Conservation (phyloP, 1,140 invertebrate genomes). For the Drosophila nasuta region DNA sequence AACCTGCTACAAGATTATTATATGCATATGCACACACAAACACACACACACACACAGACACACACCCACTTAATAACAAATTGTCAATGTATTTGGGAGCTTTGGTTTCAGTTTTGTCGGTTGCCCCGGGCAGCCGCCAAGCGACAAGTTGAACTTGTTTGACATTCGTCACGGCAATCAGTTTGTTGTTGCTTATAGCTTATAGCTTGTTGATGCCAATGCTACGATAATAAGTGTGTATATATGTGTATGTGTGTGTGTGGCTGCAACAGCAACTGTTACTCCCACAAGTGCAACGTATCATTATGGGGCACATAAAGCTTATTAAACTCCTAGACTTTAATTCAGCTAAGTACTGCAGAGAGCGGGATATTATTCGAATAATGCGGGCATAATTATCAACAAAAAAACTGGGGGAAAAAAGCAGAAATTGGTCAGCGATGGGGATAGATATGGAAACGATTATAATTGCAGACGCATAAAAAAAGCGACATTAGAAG, state of each 20-base stretch:
- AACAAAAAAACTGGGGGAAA: slow-evolving; percentile 46
- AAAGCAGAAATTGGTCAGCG: slow-evolving; percentile 20
- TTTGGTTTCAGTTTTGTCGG: slow-evolving; percentile 52
- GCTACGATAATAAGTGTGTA: slow-evolving; percentile 11
- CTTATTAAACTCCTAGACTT: slow-evolving; percentile 65
- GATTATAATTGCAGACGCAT: slow-evolving; percentile 46
- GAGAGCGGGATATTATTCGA: slow-evolving; percentile 32
- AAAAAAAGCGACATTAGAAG: slow-evolving; percentile 20
- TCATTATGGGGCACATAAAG: slow-evolving; percentile 54
- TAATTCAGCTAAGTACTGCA: slow-evolving; percentile 45
- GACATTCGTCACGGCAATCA: slow-evolving; percentile 63
- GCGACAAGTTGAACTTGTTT: slow-evolving; percentile 61
- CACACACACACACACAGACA: not conserved
- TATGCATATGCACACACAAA: not conserved
- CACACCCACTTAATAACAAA: slow-evolving; percentile 32
- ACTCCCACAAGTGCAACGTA: slow-evolving; percentile 26
- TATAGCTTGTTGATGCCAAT: slow-evolving; percentile 23
- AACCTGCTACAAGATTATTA: slow-evolving; percentile 15
- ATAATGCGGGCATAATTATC: slow-evolving; percentile 79
- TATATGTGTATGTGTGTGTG: no score
- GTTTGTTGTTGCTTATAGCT: slow-evolving; percentile 9
- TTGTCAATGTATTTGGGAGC: slow-evolving; percentile 46
- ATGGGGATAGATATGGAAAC: slow-evolving; percentile 28
- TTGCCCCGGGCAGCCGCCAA: slow-evolving; percentile 73
- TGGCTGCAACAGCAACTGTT: not conserved